Percentiles rank a stretch among this genome's conserved stretches.
These are phyloP conservation scores for Pterostichus madidus DNA, from an alignment of 2,888 invertebrate species.

Conservation along the genomic window DNA sequence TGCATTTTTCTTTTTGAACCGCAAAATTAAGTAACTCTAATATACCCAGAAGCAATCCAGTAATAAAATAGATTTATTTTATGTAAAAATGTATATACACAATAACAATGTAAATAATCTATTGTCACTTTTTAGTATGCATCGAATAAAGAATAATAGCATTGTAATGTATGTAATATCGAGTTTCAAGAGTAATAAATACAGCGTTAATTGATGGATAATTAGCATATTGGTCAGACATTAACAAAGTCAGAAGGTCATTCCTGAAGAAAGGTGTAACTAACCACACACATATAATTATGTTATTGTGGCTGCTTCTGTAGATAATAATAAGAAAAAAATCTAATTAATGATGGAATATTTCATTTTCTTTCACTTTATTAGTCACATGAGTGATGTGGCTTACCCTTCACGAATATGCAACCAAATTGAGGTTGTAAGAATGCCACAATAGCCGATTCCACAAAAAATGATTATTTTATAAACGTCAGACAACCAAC, in stretches of 20 bases:
- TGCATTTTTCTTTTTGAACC: too few species aligned
- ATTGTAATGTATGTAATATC: slow-evolving; percentile 37
- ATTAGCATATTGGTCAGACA: slow-evolving; percentile 58
- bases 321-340: too few species aligned
- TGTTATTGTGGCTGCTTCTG: not conserved
- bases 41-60: too few species aligned
- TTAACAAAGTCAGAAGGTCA: slow-evolving; percentile 57
- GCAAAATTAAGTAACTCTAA: too few species aligned
- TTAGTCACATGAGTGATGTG: not conserved
- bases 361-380: too few species aligned
- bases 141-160: slow-evolving; percentile 1
- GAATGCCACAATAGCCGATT: too few species aligned
- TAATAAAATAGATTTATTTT: not conserved
- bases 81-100: slow-evolving; percentile 24
- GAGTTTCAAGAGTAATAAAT: slow-evolving; percentile 32
- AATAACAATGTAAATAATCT: slow-evolving; percentile 13
- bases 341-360: too few species aligned
- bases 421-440: not conserved
- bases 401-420: too few species aligned
- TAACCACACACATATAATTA: slow-evolving; percentile 13
- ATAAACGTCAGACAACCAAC: too few species aligned
- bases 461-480: too few species aligned
- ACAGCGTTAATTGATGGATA: slow-evolving; percentile 58
- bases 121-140: slow-evolving; percentile 34
- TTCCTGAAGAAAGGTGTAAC: slow-evolving; percentile 39